These are phyloP conservation scores for Drosophila paramelanica DNA, from an alignment of 2,888 invertebrate species.

Conservation along the genomic window DNA sequence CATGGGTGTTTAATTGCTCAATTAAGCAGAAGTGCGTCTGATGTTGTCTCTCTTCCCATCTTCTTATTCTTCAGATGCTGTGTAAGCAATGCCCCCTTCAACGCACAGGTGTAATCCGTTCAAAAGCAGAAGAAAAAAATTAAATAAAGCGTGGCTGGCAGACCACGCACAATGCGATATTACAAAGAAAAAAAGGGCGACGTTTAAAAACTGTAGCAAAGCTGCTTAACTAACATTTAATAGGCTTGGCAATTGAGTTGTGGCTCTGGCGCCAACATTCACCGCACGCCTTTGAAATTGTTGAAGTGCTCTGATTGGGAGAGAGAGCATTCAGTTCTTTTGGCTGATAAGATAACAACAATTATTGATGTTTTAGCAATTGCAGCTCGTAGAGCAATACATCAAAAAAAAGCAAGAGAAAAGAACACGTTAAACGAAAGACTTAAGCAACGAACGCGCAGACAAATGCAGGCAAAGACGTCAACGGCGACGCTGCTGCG, in stretches of 20 bases:
- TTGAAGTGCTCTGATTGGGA: slow-evolving; percentile 10
- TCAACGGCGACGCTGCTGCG: slow-evolving; percentile 41
- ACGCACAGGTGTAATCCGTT: slow-evolving; percentile 70
- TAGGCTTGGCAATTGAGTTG: slow-evolving; percentile 46
- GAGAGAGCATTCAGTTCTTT: slow-evolving; percentile 7
- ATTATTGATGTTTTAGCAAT: slow-evolving; percentile 29
- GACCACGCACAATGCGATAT: slow-evolving; percentile 29
- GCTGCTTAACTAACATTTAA: slow-evolving; percentile 72
- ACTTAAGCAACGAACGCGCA: slow-evolving; percentile 73
- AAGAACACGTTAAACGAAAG: slow-evolving; percentile 61
- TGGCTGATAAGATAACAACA: slow-evolving; percentile 18
- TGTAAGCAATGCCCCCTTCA: slow-evolving; percentile 33
- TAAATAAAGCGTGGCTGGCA: slow-evolving; percentile 31
- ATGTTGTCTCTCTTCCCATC: slow-evolving; percentile 22
- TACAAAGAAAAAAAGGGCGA: slow-evolving; percentile 15
- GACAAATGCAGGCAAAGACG: slow-evolving; percentile 43
- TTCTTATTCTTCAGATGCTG: slow-evolving; percentile 55
- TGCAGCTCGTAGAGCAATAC: slow-evolving; percentile 17
- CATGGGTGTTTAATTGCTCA: slow-evolving; percentile 82
- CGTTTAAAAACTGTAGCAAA: slow-evolving; percentile 59
- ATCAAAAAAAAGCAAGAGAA: slow-evolving; percentile 44
- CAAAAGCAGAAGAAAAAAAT: slow-evolving; percentile 22
- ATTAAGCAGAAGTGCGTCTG: slow-evolving; percentile 78
- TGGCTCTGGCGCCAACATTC: slow-evolving; percentile 73
- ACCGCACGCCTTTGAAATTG: slow-evolving; percentile 54